Evolutionary conservation across 2,888 invertebrate species (phyloP).

Genomic region (Augochlorella aurata): DNA sequence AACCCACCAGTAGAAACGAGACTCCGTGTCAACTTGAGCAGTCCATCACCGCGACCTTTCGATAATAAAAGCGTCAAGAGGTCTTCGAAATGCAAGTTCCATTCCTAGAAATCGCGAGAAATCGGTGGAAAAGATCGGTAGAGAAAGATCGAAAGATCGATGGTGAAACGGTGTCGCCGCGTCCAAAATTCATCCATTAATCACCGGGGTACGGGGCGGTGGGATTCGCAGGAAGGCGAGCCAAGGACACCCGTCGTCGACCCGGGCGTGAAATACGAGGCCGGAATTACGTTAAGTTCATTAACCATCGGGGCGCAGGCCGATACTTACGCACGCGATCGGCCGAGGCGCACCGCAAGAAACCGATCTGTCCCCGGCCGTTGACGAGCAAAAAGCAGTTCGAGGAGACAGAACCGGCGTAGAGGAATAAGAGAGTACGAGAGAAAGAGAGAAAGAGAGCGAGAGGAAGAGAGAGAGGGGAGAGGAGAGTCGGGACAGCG

Average conservation of each 20-base stretch:
- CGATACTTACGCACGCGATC: conserved; percentile 66
- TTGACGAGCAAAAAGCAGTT: conserved; percentile 40
- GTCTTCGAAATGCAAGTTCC: too few relatives aligned
- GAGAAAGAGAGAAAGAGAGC: background rate
- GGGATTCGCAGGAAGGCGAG: background rate
- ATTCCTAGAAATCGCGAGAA: too few relatives aligned
- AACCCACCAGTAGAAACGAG: too few relatives aligned
- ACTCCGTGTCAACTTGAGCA: too few relatives aligned
- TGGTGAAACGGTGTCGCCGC: background rate
- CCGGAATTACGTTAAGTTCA: conserved; percentile 65
- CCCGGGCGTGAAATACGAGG: conserved; percentile 52
- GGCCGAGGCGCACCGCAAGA: conserved; percentile 54
- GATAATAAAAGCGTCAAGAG: too few relatives aligned
- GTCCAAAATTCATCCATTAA: background rate
- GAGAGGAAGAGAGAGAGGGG: background rate
- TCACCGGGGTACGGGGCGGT: background rate
- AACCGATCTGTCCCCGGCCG: conserved; percentile 64
- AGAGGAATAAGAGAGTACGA: too few relatives aligned
- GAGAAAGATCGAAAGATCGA: too few relatives aligned
- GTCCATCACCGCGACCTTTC: too few relatives aligned
- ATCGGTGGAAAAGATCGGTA: too few relatives aligned
- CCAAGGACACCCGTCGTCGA: conserved; percentile 59
- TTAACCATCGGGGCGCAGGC: conserved; percentile 60
- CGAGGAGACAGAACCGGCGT: conserved; percentile 7
- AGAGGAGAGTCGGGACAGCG: conserved; percentile 11